Evolutionary conservation across 2,888 invertebrate genomes (phyloP), one percentile per base, ranked within the genome.

Genomic region (Sepioteuthis lessoniana): DNA sequence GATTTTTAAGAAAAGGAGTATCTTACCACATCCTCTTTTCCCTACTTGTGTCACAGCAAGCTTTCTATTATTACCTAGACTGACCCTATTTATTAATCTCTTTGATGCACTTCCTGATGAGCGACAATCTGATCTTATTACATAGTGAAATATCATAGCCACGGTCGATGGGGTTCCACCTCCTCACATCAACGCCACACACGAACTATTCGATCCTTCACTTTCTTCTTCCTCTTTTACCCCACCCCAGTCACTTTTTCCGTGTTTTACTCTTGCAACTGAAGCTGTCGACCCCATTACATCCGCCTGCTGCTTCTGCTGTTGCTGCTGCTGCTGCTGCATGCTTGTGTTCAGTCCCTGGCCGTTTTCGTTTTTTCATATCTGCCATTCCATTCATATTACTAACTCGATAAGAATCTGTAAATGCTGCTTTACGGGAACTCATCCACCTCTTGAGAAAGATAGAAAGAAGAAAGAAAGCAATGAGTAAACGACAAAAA

Each of bases 341-440:
- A n/a, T 35, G 76, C 3, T 13, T 35, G 76, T 16, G 16, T 76
- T 76, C 76, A 16, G 16, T 76, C 10, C 76, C n/a, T n/a, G 35
- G 16, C 16, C 76, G 35, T 7, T 76, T 76, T 16, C 76, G 3
- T 42, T 42, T 42, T 42, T 76, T 76, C 76, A 76, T 76, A 76
- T 76, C 76, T 76, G 76, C 76, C n/a, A 76, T 76, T 35, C 76
- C 76, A 76, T 76, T 76, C 76, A 35, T 76, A 76, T 76, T 76
- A 76, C 76, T n/a, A 76, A 76, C 76, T 76, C n/a, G 16, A 13
- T 35, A 76, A 76, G 76, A 76, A 76, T 76, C 76, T 76, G n/a
- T n/a, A 25, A 76, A 76, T n/a, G n/a, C n/a, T 35, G 25, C 76
- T 16, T 0, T 0, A 4, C 16, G 2, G n/a, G 76, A 76, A 35